Percentiles rank a stretch among this genome's conserved stretches.
phyloP scores from a whole-genome alignment of 2,797 vertebrate genomes.

The Jordanella pulchra region DNA sequence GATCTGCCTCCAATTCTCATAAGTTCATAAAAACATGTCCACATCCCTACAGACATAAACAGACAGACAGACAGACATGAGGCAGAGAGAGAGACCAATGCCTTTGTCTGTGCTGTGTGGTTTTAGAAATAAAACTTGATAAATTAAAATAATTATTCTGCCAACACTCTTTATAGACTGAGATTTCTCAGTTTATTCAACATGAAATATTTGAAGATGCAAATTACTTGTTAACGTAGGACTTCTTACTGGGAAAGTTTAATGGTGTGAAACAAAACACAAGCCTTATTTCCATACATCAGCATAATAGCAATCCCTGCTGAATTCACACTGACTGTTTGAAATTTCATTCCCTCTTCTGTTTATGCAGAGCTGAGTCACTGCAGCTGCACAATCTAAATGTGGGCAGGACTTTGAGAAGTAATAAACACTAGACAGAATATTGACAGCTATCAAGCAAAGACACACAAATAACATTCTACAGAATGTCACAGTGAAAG shows the following conservation, averaged over 20 bases:
- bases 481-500: neutral
- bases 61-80: slow-evolving; percentile 1
- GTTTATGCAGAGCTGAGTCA: slow-evolving; percentile 23
- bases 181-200: slow-evolving; percentile 48
- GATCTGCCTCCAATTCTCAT: too few species aligned
- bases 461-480: neutral
- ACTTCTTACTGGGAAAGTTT: slow-evolving; percentile 40
- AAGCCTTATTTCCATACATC: slow-evolving; percentile 54
- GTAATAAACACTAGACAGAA: neutral
- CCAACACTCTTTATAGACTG: slow-evolving; percentile 44
- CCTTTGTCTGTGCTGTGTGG: slow-evolving; percentile 15
- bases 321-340: slow-evolving; percentile 15
- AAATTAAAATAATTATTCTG: slow-evolving; percentile 54
- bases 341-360: slow-evolving; percentile 21
- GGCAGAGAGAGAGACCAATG: neutral
- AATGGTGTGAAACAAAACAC: slow-evolving; percentile 58
- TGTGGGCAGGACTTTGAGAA: slow-evolving; percentile 1
- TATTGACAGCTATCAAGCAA: neutral
- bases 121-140: slow-evolving; percentile 23
- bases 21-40: too few species aligned
- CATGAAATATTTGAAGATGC: slow-evolving; percentile 64
- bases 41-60: too few species aligned
- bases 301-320: slow-evolving; percentile 31
- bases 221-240: slow-evolving; percentile 57
- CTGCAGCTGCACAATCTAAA: slow-evolving; percentile 11